Evolutionary conservation across 2,113 vertebrate genomes (phyloP).

Genomic region (Sinocyclocheilus anophthalmus): DNA sequence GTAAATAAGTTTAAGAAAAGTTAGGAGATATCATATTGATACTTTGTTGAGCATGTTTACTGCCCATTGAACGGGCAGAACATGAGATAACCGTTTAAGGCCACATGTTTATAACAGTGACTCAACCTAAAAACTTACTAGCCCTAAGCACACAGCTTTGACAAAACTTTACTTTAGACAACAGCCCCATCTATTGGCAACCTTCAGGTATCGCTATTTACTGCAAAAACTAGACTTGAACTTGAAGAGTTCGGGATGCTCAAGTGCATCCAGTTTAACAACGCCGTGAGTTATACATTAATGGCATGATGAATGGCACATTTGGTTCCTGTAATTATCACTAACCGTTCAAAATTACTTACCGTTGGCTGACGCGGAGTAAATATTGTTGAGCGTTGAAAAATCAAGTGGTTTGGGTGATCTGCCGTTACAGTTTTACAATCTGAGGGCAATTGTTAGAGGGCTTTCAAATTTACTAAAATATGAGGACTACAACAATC

Average conservation of each 20-base stretch:
- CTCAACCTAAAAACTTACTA: background rate
- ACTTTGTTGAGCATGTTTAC: background rate
- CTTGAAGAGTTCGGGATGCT: background rate
- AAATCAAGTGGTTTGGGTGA: background rate
- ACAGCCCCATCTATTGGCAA: slow-evolving; percentile 1
- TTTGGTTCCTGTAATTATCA: background rate
- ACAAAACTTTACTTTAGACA: background rate
- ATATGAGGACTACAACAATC: background rate
- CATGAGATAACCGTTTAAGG: background rate
- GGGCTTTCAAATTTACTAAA: background rate
- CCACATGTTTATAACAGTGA: background rate
- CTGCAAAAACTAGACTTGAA: background rate
- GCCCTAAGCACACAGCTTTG: background rate
- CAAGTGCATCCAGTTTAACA: background rate
- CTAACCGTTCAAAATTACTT: background rate
- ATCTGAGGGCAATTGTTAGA: background rate
- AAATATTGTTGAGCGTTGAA: background rate
- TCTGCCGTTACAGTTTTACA: background rate
- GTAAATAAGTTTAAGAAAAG: background rate
- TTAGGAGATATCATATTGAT: background rate
- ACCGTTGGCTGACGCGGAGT: background rate
- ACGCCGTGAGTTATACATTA: background rate
- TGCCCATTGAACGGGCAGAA: background rate
- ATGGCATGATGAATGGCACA: background rate
- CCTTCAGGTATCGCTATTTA: background rate